Conservation (phyloP, 1,140 invertebrate species). For the Melitaea cinxia region DNA sequence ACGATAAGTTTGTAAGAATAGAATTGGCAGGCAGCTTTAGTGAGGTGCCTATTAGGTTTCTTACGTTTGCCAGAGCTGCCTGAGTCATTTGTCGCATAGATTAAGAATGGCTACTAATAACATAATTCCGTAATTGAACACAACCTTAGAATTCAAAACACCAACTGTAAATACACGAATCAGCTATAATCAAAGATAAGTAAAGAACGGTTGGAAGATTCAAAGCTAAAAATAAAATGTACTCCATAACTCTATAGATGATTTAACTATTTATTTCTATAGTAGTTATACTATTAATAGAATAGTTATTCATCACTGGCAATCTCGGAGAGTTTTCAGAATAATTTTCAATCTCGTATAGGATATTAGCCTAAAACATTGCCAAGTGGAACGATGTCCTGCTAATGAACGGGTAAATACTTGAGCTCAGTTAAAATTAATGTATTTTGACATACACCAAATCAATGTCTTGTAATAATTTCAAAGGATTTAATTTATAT, state of each 20-base stretch:
- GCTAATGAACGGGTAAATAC: constrained; percentile 31
- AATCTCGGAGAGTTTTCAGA: constrained; percentile 8
- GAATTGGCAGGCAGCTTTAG: constrained; percentile 56
- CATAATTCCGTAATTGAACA: not conserved
- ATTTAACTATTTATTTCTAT: not conserved
- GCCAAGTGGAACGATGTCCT: constrained; percentile 38
- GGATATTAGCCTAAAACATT: constrained; percentile 14
- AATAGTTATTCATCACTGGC: constrained; percentile 2
- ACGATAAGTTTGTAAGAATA: constrained; percentile 48
- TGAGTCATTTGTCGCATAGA: constrained; percentile 55
- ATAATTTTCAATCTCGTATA: constrained; percentile 24
- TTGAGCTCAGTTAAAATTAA: not conserved
- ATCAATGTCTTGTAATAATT: not conserved
- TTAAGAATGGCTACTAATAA: constrained; percentile 28
- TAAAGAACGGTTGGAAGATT: not conserved
- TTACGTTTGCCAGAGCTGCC: constrained; percentile 44
- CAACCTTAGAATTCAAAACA: not conserved
- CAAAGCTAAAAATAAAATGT: not conserved
- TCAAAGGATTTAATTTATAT: not conserved
- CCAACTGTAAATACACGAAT: too few relatives aligned
- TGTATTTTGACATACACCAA: constrained; percentile 3
- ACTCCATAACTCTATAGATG: not conserved
- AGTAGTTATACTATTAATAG: constrained; percentile 6
- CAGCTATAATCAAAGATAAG: not conserved
- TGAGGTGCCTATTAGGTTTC: constrained; percentile 60